Percentiles rank a stretch among this genome's conserved stretches.
Conservation (phyloP, 1,140 invertebrate species). For the Aphelinus atriplicis region DNA sequence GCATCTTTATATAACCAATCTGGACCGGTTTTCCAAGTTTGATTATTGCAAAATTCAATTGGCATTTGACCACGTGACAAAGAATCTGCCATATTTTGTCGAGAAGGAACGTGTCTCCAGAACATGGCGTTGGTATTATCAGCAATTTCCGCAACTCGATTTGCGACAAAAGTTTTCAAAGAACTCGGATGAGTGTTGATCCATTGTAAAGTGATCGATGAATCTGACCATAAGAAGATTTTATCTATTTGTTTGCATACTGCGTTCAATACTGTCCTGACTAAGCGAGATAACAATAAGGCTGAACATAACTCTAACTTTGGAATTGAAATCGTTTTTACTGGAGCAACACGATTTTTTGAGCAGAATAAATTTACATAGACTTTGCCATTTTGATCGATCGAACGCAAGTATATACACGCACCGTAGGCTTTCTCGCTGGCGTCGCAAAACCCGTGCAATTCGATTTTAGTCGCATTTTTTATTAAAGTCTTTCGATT, state of each 20-base stretch:
- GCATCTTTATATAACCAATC: neutral
- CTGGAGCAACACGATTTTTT: conserved; percentile 21
- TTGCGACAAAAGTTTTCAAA: conserved; percentile 6
- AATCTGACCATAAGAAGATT: conserved; percentile 24
- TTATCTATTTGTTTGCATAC: neutral
- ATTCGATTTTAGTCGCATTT: neutral
- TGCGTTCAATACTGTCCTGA: neutral
- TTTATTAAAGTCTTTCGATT: neutral
- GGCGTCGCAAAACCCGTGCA: conserved; percentile 28
- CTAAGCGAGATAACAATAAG: conserved; percentile 1
- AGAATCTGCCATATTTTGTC: no score
- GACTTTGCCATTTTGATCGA: neutral
- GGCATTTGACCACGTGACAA: neutral
- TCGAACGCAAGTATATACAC: conserved; percentile 17
- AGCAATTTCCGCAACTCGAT: conserved; percentile 14
- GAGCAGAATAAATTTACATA: conserved; percentile 5
- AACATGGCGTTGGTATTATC: no score
- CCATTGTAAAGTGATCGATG: conserved; percentile 14
- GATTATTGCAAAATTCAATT: neutral
- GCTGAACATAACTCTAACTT: conserved; percentile 33
- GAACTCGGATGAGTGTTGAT: neutral
- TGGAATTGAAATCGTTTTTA: conserved; percentile 30
- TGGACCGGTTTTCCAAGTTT: conserved; percentile 11
- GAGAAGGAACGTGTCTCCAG: no score
- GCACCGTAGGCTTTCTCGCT: conserved; percentile 28